Percentiles rank a stretch among this genome's conserved stretches.
These are phyloP conservation scores for Sclerurus mexicanus DNA, from an alignment of 2,113 vertebrate genomes.

Conservation along the genomic window DNA sequence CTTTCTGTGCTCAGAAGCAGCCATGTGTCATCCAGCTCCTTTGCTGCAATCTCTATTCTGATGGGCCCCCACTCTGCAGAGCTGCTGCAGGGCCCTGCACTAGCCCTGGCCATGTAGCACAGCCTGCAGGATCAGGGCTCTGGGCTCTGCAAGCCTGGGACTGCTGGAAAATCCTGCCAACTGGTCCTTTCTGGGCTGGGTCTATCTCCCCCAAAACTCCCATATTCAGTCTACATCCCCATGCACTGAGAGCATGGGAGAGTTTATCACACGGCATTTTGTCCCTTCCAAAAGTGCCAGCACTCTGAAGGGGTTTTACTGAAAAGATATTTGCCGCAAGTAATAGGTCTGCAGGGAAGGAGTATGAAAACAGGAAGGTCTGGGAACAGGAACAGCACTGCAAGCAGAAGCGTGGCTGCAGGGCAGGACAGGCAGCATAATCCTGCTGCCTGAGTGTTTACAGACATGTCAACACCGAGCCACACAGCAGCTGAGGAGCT, in stretches of 20 bases:
- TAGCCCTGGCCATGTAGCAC: background rate
- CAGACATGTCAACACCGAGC: background rate
- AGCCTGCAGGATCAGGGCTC: background rate
- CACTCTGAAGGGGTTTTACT: background rate
- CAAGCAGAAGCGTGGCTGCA: background rate
- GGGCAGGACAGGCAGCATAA: background rate
- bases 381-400: background rate
- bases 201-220: background rate
- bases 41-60: background rate
- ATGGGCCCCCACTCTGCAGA: background rate
- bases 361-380: background rate
- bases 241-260: fast-evolving
- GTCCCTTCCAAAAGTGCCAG: background rate
- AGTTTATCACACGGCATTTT: background rate
- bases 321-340: background rate
- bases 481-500: background rate
- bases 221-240: background rate
- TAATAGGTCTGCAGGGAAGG: background rate
- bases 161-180: background rate
- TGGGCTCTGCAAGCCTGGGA: background rate
- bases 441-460: background rate
- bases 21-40: background rate
- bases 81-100: background rate
- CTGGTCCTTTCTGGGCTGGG: background rate
- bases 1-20: background rate